Evolutionary conservation across 2,797 vertebrate species (phyloP), one percentile per base, ranked within the genome.

Genomic region (Lycodopsis pacificus): DNA sequence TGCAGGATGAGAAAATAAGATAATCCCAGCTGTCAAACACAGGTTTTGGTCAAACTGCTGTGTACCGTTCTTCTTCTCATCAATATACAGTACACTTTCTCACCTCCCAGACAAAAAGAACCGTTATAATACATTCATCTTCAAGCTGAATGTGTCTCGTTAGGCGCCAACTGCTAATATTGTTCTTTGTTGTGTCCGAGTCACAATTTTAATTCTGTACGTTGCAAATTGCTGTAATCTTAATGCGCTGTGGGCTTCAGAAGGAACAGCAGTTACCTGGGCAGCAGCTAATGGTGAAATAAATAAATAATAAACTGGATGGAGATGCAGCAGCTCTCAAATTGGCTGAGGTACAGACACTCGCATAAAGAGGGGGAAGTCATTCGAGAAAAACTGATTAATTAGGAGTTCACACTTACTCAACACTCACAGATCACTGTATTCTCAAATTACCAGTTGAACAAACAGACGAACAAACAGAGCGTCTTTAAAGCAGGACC

Each of bases 271-370:
- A 83, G 86, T 57, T 88, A 78, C 61, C 71, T 80, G 40, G 70
- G 38, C 68, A 76, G 64, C 58, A 53, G 65, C 72, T 69, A 69
- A 73, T 70, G 65, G 48, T 42, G 27, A 76, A 82, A 76, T 49
- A 79, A 84, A 79, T 84, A 54, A 82, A 80, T 77, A 81, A 80
- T 71, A 38, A 76, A 80, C 14, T 59, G 54, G 27, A 78, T 64
- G 32, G 77, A 78, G 61, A 80, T 69, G 56, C 68, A 80, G 76
- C 83, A 86, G 76, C 84, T 87, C 83, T 85, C 71, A 78, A 77
- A 83, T 22, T 74, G 79, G 64, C 71, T 61, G 34, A 57, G 25
- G 57, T 59, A 71, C 71, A 80, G 54, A 70, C 7, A 56, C 0
- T 3, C 20, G 56, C 59, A 73, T 0, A 64, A 7, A 65, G 48